These are phyloP conservation scores for Bombus superbus DNA, from an alignment of 1,140 invertebrate species.

Conservation along the genomic window DNA sequence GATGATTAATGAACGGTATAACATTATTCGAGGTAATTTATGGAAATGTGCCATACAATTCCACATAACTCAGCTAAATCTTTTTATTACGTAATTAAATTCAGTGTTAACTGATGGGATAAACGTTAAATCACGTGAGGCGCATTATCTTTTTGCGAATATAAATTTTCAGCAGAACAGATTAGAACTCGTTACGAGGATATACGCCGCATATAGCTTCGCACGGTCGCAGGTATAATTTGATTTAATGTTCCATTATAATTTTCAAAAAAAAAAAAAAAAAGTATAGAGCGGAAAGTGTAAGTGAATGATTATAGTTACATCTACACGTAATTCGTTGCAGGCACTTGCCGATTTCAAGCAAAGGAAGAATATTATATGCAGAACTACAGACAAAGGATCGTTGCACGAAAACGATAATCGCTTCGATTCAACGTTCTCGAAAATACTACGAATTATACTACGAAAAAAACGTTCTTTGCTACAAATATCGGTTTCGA, in stretches of 20 bases:
- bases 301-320: too few relatives aligned
- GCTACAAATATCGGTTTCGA: neutral
- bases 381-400: neutral
- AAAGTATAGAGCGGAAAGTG: too few relatives aligned
- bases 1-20: neutral
- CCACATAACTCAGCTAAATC: neutral
- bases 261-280: too few relatives aligned
- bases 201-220: too few relatives aligned
- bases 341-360: too few relatives aligned
- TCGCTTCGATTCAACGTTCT: neutral
- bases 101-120: neutral
- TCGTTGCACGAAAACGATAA: too few relatives aligned
- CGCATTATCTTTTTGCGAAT: neutral
- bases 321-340: neutral
- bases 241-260: too few relatives aligned
- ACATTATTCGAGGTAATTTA: neutral
- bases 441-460: neutral
- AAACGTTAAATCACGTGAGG: neutral
- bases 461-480: neutral
- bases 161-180: neutral
- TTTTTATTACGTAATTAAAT: neutral
- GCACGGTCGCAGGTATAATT: too few relatives aligned
- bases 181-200: too few relatives aligned
- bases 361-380: neutral
- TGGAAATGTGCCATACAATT: neutral